Evolutionary conservation across 2,113 vertebrate species (phyloP), one percentile per base, ranked within the genome.

Genomic region (Toxotes chatareus): DNA sequence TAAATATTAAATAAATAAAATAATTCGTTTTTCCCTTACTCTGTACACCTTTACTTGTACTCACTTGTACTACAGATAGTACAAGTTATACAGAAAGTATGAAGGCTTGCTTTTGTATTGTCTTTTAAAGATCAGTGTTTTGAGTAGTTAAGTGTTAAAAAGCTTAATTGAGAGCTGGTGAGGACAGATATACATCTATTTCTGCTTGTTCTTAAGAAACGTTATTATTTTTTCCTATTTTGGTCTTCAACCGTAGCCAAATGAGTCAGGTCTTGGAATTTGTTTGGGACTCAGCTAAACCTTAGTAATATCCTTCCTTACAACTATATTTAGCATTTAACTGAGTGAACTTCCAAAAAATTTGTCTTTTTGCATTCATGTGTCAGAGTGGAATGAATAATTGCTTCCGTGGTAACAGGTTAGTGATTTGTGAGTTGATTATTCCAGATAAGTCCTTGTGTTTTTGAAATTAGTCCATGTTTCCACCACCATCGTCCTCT

Each of bases 401-500:
- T 56, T 38, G 44, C 42, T 27, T 59, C 21, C n/a, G 49, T 61
- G 44, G 9, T 60, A 76, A 73, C 72, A 68, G 38, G 72, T 74
- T 77, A 46, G 46, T 62, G 49, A 79, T 55, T 34, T 64, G 38
- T n/a, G 73, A 69, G 51, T 9, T 49, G 57, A 78, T 63, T 51
- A 53, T 64, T 71, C 23, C 36, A 71, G 38, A 74, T 72, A 60
- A 73, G 32, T 65, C 61, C 27, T 31, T 42, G 65, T 53, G 56
- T 51, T 76, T 34, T 65, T 80, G 79, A 84, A 83, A 80, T 72
- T 56, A 21, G 5, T 86, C 80, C 71, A 69, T 42, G 53, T 83
- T 87, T 84, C 82, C 73, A 78, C 62, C 47, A 8, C 69, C 66
- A 44, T 65, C 64, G n/a, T 77, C 65, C 38, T 79, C 83, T 85